Conservation (phyloP, 2,888 invertebrate genomes). For the Ecliptopera silaceata region DNA sequence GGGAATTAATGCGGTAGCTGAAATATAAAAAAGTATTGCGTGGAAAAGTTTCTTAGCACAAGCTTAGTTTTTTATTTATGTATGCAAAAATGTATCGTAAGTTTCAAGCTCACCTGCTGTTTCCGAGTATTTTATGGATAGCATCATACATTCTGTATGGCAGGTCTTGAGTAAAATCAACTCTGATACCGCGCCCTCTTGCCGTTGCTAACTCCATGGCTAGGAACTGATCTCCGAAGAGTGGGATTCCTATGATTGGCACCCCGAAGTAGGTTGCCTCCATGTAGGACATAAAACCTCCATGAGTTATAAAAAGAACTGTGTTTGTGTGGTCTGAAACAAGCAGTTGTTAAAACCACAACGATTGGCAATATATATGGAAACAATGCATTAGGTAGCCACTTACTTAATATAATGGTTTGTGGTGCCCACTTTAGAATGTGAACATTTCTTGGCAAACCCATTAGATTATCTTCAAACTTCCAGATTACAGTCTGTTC, state of each 20-base stretch:
- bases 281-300: conserved; percentile 47
- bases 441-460: conserved; percentile 60
- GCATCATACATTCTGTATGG: conserved; percentile 47
- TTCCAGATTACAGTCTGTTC: conserved; percentile 69
- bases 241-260: conserved; percentile 54
- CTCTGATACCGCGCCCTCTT: conserved; percentile 45
- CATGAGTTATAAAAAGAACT: conserved; percentile 50
- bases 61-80: not conserved
- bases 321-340: conserved; percentile 56
- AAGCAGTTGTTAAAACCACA: not conserved
- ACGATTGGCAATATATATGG: too few relatives aligned
- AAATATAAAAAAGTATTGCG: conserved; percentile 2
- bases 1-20: conserved; percentile 49
- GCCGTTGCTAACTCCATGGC: conserved; percentile 42
- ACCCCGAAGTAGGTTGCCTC: conserved; percentile 57
- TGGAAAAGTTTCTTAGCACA: not conserved
- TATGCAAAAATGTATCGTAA: too few relatives aligned
- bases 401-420: conserved; percentile 60
- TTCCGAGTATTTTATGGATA: conserved; percentile 46
- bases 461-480: conserved; percentile 53
- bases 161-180: conserved; percentile 46
- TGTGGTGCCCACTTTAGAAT: conserved; percentile 68
- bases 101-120: conserved; percentile 49
- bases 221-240: conserved; percentile 52
- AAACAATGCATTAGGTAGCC: too few relatives aligned